Percentiles rank a stretch among this genome's conserved stretches.
Evolutionary conservation across 2,797 vertebrate genomes (phyloP).

Genomic region (Xenopus petersii): DNA sequence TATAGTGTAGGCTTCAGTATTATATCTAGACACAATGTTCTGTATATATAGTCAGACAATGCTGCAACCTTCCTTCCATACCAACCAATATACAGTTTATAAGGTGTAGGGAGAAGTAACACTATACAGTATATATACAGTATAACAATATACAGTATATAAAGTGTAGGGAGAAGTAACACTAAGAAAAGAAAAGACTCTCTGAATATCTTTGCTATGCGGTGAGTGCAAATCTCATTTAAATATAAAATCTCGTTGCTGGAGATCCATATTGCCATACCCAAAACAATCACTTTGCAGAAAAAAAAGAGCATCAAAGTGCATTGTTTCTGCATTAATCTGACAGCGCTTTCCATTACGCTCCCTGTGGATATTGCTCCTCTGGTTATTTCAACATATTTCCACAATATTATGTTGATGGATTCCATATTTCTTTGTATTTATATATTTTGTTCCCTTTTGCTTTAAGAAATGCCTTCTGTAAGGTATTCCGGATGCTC

Average conservation of each 20-base stretch:
- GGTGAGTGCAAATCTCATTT: neutral
- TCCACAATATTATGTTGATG: conserved; percentile 14
- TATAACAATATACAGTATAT: too few relatives aligned
- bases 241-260: neutral
- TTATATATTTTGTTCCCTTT: conserved; percentile 5
- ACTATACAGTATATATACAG: too few relatives aligned
- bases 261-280: neutral
- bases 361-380: neutral
- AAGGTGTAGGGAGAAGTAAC: too few relatives aligned
- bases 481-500: conserved; percentile 12
- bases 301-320: conserved; percentile 20
- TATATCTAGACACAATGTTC: too few relatives aligned
- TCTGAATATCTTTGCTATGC: too few relatives aligned
- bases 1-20: too few relatives aligned
- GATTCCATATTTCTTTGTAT: conserved; percentile 13
- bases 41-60: too few relatives aligned
- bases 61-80: too few relatives aligned
- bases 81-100: too few relatives aligned
- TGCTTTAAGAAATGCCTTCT: conserved; percentile 24
- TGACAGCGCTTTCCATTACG: conserved; percentile 11
- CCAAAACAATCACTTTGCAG: conserved; percentile 1
- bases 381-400: neutral
- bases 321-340: conserved; percentile 34
- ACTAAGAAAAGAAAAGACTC: too few relatives aligned
- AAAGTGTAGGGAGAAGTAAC: too few relatives aligned